Evolutionary conservation across 2,113 vertebrate genomes (phyloP).

Genomic region (Ciconia maguari): DNA sequence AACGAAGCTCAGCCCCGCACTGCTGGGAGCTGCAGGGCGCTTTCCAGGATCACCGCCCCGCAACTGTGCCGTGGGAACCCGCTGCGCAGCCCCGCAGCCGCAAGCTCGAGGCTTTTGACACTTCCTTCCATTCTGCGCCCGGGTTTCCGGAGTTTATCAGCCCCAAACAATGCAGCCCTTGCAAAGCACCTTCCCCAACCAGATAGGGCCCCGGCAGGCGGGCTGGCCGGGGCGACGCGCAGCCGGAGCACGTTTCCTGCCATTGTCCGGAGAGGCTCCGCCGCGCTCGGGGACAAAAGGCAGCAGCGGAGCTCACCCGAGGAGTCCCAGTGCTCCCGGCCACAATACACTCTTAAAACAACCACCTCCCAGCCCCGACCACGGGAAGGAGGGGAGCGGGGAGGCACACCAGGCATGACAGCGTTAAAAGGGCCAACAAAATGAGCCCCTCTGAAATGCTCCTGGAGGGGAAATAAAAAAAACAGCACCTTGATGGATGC

Average conservation of each 20-base stretch:
- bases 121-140: constrained; percentile 76
- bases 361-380: background rate
- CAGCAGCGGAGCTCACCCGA: background rate
- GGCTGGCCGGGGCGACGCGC: background rate
- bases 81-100: background rate
- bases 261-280: constrained; percentile 40
- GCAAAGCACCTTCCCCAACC: constrained; percentile 38
- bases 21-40: background rate
- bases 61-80: constrained; percentile 72
- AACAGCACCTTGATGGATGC: background rate
- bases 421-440: background rate
- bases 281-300: constrained; percentile 11
- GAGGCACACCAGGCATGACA: background rate
- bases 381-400: rapidly evolving
- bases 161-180: constrained; percentile 69
- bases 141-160: constrained; percentile 75
- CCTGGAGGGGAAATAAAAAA: background rate
- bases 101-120: background rate
- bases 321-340: background rate
- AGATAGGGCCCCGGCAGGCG: background rate
- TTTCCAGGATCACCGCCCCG: background rate
- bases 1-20: background rate
- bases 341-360: background rate
- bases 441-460: background rate
- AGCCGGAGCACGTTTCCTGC: constrained; percentile 64